Evolutionary conservation across 1,140 invertebrate genomes (phyloP), one percentile per base, ranked within the genome.

Genomic region (Asbolus verrucosus): DNA sequence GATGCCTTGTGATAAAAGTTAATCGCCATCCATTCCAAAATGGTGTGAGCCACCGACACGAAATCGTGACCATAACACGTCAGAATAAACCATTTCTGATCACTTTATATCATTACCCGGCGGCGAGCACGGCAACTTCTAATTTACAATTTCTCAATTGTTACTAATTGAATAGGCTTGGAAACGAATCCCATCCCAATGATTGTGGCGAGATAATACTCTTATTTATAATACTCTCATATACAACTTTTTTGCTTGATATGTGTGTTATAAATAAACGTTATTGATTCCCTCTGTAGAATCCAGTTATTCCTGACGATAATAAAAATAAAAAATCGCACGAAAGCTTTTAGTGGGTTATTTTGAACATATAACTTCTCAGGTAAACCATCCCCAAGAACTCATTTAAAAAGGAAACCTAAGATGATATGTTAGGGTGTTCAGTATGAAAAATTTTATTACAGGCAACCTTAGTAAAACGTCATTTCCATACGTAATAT

Each of bases 371-470:
- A n/a, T n/a, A n/a, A n/a, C n/a, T n/a, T n/a, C n/a, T 5, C 39
- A 43, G 39, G 18, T 54, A 9, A 54, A n/a, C 33, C 24, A 8
- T 36, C 6, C 33, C 33, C 33, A 2, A 27, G 21, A 54, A 24
- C 18, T 54, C 19, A 54, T 54, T 54, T 54, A 54, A 54, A 30
- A 50, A 15, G 11, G 46, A 54, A 54, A 54, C 46, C 46, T 54
- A 19, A 54, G 46, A 27, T 54, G 46, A 54, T 54, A 54, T 54
- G 46, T 54, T 54, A 54, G 46, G 46, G 46, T 54, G 46, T 54
- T 54, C 46, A 54, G n/a, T 54, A 54, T 54, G 46, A 54, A 24
- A 54, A 54, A 54, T 54, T 54, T 54, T 54, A 54, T 54, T 54
- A 54, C 46, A 54, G 46, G 21, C 46, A 54, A 54, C 46, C 46